A percentile compares a stretch with the other conserved stretches of the same genome.
Conservation (phyloP, 1,140 invertebrate species). For the Ganaspis sp. region DNA sequence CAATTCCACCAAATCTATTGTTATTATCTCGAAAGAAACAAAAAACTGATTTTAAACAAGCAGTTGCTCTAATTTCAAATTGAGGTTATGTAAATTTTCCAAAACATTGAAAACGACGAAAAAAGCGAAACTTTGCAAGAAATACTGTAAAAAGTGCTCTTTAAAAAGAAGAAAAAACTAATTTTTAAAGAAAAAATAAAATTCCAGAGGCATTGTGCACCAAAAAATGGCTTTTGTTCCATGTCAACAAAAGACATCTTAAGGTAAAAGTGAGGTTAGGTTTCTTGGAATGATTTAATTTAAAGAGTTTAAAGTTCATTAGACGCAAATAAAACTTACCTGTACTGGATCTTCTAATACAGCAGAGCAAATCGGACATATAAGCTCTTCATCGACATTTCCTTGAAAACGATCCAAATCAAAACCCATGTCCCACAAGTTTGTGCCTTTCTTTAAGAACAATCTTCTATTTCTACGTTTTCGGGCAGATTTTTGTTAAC, state of each 20-base stretch:
- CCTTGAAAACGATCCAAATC: slow-evolving; percentile 92
- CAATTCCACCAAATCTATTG: too few species aligned
- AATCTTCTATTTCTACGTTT: not conserved
- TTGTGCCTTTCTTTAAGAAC: not conserved
- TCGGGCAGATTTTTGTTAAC: too few species aligned
- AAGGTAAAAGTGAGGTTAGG: slow-evolving; percentile 7
- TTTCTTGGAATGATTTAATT: not conserved
- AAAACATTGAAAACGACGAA: slow-evolving; percentile 36
- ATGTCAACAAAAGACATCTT: slow-evolving; percentile 8
- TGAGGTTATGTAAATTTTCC: not conserved
- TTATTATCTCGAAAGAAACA: not conserved
- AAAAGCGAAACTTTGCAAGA: too few species aligned
- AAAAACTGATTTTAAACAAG: slow-evolving; percentile 9
- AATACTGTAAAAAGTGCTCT: too few species aligned
- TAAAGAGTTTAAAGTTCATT: not conserved
- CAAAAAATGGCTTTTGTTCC: too few species aligned
- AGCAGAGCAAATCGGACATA: slow-evolving; percentile 94
- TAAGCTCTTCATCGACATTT: slow-evolving; percentile 93
- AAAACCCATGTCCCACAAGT: slow-evolving; percentile 84
- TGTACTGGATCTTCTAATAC: slow-evolving; percentile 93
- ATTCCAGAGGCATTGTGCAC: too few species aligned
- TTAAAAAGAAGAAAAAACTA: too few species aligned
- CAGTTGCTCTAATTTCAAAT: slow-evolving; percentile 8
- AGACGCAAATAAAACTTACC: slow-evolving; percentile 75
- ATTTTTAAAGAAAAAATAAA: too few species aligned